Conservation (phyloP, 1,140 invertebrate genomes). For the Cyrtorhinus lividipennis region DNA sequence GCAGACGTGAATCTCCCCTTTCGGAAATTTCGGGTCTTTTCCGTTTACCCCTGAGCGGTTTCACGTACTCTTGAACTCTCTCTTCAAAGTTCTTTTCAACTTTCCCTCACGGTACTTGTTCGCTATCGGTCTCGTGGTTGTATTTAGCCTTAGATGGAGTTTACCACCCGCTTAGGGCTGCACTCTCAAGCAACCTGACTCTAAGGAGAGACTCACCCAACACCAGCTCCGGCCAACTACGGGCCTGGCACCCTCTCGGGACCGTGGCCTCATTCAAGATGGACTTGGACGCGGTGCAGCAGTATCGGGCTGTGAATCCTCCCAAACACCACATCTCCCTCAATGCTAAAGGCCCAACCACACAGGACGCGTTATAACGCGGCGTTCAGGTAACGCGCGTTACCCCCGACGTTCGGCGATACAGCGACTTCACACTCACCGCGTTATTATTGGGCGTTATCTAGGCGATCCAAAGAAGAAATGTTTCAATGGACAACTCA, state of each 20-base stretch:
- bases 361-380: too few relatives aligned
- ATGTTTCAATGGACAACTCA: too few relatives aligned
- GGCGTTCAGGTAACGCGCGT: too few relatives aligned
- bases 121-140: conserved; percentile 66
- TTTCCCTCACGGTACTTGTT: conserved; percentile 86
- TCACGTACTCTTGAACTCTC: conserved; percentile 76
- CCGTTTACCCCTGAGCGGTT: conserved; percentile 57
- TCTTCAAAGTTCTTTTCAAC: conserved; percentile 81
- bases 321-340: conserved; percentile 53
- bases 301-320: conserved; percentile 33
- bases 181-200: conserved; percentile 75
- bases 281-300: conserved; percentile 46
- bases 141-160: conserved; percentile 80
- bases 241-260: conserved; percentile 58
- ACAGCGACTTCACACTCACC: too few relatives aligned
- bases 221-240: conserved; percentile 36
- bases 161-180: conserved; percentile 71
- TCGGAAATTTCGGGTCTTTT: conserved; percentile 28
- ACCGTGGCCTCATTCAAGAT: conserved; percentile 48
- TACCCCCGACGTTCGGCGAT: too few relatives aligned
- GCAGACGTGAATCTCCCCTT: conserved; percentile 18
- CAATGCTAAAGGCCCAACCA: too few relatives aligned
- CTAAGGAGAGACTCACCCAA: conserved; percentile 43
- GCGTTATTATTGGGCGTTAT: too few relatives aligned
- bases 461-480: too few relatives aligned